Conservation (phyloP, 2,797 vertebrate genomes). For the Hirundo rustica region DNA sequence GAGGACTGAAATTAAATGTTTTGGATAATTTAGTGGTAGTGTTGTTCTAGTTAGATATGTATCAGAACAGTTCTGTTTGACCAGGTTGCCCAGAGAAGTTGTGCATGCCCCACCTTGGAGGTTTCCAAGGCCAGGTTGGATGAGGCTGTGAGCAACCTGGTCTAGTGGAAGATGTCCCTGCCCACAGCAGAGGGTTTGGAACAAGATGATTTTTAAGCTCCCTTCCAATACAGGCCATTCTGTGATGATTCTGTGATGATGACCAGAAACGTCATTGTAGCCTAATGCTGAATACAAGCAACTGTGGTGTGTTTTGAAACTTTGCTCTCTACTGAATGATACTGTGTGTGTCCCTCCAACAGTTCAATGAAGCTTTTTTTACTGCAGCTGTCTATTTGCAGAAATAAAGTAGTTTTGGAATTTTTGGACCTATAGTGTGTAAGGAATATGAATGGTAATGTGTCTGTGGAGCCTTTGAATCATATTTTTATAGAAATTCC, state of each 20-base stretch:
- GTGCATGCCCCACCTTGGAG: background rate
- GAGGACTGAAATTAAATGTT: background rate
- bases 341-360: background rate
- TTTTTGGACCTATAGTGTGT: background rate
- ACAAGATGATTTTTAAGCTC: background rate
- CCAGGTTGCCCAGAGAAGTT: background rate
- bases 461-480: background rate
- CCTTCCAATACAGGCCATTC: background rate
- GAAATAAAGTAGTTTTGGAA: background rate
- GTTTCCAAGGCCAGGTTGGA: background rate
- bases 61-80: background rate
- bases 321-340: background rate
- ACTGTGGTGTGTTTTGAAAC: background rate
- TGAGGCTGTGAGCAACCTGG: background rate
- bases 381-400: background rate
- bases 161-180: background rate
- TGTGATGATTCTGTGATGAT: fast-evolving
- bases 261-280: background rate
- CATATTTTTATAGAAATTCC: background rate
- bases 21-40: background rate
- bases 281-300: background rate
- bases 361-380: background rate
- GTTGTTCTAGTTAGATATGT: background rate
- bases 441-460: background rate
- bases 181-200: background rate